phyloP scores from a whole-genome alignment of 2,888 invertebrate genomes.

The Ophonus ardosiacus region DNA sequence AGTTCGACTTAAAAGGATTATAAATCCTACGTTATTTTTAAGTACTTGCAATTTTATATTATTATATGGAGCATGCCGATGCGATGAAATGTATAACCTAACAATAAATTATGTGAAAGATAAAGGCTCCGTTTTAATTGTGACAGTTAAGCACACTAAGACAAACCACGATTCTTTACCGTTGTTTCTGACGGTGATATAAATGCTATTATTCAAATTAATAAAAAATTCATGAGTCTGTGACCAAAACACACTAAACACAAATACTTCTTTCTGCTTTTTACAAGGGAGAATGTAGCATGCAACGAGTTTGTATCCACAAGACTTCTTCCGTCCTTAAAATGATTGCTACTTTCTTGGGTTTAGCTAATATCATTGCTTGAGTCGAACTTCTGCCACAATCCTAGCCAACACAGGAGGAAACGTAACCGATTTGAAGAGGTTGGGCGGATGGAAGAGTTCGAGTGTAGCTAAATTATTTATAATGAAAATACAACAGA shows the following conservation, averaged over 20 bases:
- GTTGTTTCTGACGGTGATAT: neutral
- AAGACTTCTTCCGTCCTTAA: constrained; percentile 22
- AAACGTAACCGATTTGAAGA: constrained; percentile 26
- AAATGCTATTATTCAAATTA: constrained; percentile 1
- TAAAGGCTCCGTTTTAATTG: too few relatives aligned
- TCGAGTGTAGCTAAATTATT: constrained; percentile 6
- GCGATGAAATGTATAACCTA: constrained; percentile 35
- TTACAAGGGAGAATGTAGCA: neutral
- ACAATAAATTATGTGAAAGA: too few relatives aligned
- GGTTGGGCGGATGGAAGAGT: constrained; percentile 15
- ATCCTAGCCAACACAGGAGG: too few relatives aligned
- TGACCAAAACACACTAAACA: constrained; percentile 7
- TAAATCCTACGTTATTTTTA: constrained; percentile 39
- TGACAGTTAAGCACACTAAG: too few relatives aligned
- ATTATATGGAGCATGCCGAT: constrained; percentile 30
- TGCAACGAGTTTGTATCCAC: constrained; percentile 30
- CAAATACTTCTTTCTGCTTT: constrained; percentile 15
- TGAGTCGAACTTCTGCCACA: too few relatives aligned
- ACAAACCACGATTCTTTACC: constrained; percentile 19
- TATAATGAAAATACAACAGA: neutral
- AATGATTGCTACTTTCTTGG: constrained; percentile 14
- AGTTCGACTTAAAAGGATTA: too few relatives aligned
- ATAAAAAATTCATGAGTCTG: constrained; percentile 15
- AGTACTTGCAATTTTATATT: neutral
- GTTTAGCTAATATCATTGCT: neutral